These are phyloP conservation scores for Eulemur macaco DNA, from an alignment of 2,113 vertebrate genomes.

Conservation along the genomic window DNA sequence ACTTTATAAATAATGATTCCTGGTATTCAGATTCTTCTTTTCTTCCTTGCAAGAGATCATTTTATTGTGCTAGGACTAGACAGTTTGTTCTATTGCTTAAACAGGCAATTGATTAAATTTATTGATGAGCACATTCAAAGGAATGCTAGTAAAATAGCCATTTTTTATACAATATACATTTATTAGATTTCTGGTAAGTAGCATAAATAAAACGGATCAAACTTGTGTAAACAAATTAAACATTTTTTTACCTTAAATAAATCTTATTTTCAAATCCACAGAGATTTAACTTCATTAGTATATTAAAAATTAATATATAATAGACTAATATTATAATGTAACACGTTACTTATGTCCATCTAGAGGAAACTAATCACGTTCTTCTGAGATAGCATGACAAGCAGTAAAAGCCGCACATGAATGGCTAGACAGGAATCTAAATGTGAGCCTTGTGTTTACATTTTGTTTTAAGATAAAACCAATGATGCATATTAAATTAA, in stretches of 20 bases:
- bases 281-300: slow-evolving; percentile 46
- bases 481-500: neutral
- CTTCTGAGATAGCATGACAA: neutral
- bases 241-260: slow-evolving; percentile 41
- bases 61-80: neutral
- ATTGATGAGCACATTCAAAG: slow-evolving; percentile 53
- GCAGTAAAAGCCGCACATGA: neutral
- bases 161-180: slow-evolving; percentile 51
- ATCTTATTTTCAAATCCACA: slow-evolving; percentile 51
- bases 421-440: neutral
- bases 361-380: neutral
- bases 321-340: slow-evolving; percentile 28
- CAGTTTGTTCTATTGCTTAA: neutral
- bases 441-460: neutral
- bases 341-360: slow-evolving; percentile 39
- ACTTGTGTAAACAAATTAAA: slow-evolving; percentile 48
- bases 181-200: slow-evolving; percentile 42
- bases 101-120: slow-evolving; percentile 54
- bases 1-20: slow-evolving; percentile 2
- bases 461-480: neutral
- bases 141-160: slow-evolving; percentile 28
- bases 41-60: slow-evolving; percentile 2
- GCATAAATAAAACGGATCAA: slow-evolving; percentile 47
- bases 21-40: neutral
- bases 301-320: slow-evolving; percentile 54